A percentile compares a stretch with the other conserved stretches of the same genome.
Conservation (phyloP, 2,888 invertebrate species). For the Chromoteleia sp. region DNA sequence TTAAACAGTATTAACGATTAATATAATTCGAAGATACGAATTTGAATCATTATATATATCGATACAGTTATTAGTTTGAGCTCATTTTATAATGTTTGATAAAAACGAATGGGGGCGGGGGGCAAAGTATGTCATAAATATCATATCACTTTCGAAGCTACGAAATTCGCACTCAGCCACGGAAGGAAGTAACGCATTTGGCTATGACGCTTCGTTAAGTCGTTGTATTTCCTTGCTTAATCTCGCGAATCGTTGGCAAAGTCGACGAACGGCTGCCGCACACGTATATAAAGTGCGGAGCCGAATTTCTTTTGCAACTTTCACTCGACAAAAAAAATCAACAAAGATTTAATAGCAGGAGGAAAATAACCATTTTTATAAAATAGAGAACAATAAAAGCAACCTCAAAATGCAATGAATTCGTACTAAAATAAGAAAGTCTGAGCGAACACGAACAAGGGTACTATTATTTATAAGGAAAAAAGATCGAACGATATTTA, state of each 20-base stretch:
- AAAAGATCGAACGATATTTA: constrained; percentile 22
- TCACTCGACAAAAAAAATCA: constrained; percentile 65
- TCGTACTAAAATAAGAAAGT: constrained; percentile 68
- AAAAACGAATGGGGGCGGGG: constrained; percentile 20
- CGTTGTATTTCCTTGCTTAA: constrained; percentile 70
- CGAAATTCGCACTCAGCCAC: constrained; percentile 69
- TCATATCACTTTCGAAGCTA: constrained; percentile 54
- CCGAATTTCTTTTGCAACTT: constrained; percentile 69
- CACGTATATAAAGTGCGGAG: constrained; percentile 59
- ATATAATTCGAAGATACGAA: too few species aligned
- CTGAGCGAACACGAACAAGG: constrained; percentile 17
- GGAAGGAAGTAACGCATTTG: constrained; percentile 72
- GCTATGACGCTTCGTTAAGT: constrained; percentile 71
- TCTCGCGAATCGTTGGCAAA: constrained; percentile 70
- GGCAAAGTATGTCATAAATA: constrained; percentile 42
- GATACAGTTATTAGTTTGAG: constrained; percentile 28
- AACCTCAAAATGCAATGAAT: constrained; percentile 69
- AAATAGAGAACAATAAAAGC: constrained; percentile 68
- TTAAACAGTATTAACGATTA: too few species aligned
- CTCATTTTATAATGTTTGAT: constrained; percentile 29
- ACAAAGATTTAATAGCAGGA: constrained; percentile 58
- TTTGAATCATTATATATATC: too few species aligned
- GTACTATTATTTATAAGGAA: constrained; percentile 43
- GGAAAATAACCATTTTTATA: constrained; percentile 69
- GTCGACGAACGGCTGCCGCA: constrained; percentile 43